phyloP scores from a whole-genome alignment of 1,140 invertebrate species.

The Calliopsis andreniformis region DNA sequence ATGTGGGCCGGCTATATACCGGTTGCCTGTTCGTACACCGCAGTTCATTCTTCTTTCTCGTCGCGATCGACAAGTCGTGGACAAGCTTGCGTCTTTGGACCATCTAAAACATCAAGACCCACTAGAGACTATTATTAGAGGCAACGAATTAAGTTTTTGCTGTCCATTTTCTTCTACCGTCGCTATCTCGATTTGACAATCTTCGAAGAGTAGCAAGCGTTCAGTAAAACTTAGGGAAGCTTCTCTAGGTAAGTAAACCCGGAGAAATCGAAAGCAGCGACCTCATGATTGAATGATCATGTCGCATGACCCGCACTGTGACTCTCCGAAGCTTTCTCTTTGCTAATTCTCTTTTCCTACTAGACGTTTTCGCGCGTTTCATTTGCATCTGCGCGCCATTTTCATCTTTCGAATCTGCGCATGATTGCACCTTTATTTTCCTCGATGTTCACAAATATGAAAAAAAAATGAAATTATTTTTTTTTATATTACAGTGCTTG shows the following conservation, averaged over 20 bases:
- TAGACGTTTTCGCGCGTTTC: constrained; percentile 2
- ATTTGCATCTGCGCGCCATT: not conserved
- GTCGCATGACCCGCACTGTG: not conserved
- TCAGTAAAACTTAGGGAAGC: not conserved
- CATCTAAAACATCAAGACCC: constrained; percentile 19
- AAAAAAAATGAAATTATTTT: too few relatives aligned
- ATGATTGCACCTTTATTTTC: too few relatives aligned
- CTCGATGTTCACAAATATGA: too few relatives aligned
- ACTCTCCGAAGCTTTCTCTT: constrained; percentile 32
- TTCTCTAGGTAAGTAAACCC: constrained; percentile 20
- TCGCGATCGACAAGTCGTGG: constrained; percentile 63
- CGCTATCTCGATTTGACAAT: not conserved
- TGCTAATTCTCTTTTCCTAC: not conserved
- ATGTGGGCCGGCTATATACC: constrained; percentile 82
- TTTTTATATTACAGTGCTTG: too few relatives aligned
- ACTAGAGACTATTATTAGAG: too few relatives aligned
- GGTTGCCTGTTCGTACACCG: constrained; percentile 75
- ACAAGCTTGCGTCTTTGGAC: constrained; percentile 70
- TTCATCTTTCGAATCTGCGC: not conserved
- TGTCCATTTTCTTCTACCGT: not conserved
- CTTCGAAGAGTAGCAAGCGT: too few relatives aligned
- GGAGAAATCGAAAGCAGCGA: constrained; percentile 38
- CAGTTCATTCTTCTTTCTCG: constrained; percentile 77
- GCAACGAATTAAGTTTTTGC: not conserved
- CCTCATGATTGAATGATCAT: not conserved